These are phyloP conservation scores for Carduelis carduelis DNA, from an alignment of 2,797 vertebrate genomes.

Conservation along the genomic window DNA sequence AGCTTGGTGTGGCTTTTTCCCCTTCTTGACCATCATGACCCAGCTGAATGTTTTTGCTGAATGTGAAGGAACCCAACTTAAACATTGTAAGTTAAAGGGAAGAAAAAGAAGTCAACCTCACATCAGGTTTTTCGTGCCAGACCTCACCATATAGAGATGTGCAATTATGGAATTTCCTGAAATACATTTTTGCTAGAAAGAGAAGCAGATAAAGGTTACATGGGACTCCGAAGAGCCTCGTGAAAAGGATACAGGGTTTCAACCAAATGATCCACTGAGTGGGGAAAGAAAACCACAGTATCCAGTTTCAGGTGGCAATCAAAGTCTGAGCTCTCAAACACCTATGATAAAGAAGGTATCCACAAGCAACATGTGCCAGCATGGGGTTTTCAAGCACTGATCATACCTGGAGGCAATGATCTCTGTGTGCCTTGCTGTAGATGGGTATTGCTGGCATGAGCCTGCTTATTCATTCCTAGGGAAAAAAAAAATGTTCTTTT, in stretches of 20 bases:
- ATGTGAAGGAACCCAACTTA: background rate
- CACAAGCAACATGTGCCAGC: background rate
- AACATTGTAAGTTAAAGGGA: slow-evolving; percentile 13
- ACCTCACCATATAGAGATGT: slow-evolving; percentile 58
- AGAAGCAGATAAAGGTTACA: slow-evolving; percentile 39
- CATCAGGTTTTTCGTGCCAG: slow-evolving; percentile 14
- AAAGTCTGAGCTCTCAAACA: background rate
- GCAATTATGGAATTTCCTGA: slow-evolving; percentile 59
- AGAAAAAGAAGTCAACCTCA: slow-evolving; percentile 4
- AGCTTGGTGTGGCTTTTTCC: background rate
- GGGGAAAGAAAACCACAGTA: background rate
- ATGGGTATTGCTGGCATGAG: background rate
- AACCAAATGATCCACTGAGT: background rate
- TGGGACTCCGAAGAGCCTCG: background rate
- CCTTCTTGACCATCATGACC: background rate
- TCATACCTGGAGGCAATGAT: background rate
- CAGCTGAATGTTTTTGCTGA: background rate
- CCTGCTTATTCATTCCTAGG: background rate
- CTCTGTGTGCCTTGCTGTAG: background rate
- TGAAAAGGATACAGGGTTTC: background rate
- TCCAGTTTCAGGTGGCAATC: background rate
- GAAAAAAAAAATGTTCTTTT: background rate
- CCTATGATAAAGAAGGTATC: background rate
- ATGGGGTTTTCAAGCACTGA: background rate
- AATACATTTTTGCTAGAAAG: slow-evolving; percentile 70